Evolutionary conservation across 2,797 vertebrate species (phyloP).

Genomic region (Telmatherina bonti): DNA sequence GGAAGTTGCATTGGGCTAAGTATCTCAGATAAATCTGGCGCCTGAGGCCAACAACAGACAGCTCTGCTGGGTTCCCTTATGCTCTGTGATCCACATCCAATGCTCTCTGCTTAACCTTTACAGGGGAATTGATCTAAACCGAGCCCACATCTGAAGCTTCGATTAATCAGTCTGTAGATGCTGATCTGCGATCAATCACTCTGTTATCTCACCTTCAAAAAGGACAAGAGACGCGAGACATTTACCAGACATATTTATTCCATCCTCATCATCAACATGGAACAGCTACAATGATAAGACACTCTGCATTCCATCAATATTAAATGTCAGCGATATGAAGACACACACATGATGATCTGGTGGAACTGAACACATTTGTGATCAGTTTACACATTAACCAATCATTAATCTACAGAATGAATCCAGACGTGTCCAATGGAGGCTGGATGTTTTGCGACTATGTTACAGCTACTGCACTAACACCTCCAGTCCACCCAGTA

Average conservation of each 20-base stretch:
- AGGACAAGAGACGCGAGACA: background rate
- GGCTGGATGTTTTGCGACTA: conserved; percentile 31
- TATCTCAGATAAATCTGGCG: no score
- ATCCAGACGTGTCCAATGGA: conserved; percentile 17
- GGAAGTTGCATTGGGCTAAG: no score
- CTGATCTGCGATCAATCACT: background rate
- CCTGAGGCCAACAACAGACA: no score
- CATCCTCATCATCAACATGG: conserved; percentile 27
- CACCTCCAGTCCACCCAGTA: background rate
- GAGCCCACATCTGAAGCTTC: background rate
- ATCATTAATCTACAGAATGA: conserved; percentile 32
- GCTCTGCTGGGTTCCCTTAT: background rate
- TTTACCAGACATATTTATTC: conserved; percentile 61
- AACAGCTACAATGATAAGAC: conserved; percentile 41
- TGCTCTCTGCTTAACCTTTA: background rate
- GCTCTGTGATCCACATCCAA: background rate
- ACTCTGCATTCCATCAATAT: conserved; percentile 24
- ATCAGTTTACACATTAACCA: conserved; percentile 46
- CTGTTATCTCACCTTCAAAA: background rate
- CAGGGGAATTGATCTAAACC: background rate
- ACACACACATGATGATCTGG: conserved; percentile 44
- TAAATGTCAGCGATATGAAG: conserved; percentile 34
- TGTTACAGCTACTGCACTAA: conserved; percentile 43
- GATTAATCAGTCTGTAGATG: background rate
- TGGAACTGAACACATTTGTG: no score